Conservation (phyloP, 2,113 vertebrate genomes). For the Sapajus apella region DNA sequence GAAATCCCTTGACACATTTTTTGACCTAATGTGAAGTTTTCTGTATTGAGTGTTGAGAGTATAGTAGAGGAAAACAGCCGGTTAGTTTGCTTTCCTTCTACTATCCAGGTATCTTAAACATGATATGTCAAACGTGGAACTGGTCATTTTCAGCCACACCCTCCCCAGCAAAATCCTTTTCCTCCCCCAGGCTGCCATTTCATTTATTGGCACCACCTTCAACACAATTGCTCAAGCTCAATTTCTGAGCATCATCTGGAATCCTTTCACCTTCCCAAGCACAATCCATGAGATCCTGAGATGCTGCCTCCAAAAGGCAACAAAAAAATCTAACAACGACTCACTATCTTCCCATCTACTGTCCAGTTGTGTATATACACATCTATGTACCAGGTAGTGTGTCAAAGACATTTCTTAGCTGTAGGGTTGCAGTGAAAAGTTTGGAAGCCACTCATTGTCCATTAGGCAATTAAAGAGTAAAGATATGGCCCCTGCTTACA, state of each 20-base stretch:
- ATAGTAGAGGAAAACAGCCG: background rate
- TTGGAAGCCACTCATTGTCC: background rate
- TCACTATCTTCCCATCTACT: background rate
- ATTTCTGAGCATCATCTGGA: background rate
- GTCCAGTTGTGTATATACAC: background rate
- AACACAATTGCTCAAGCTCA: background rate
- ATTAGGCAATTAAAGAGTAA: background rate
- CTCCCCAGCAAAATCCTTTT: background rate
- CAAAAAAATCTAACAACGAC: background rate
- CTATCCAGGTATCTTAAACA: background rate
- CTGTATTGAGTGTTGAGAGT: background rate
- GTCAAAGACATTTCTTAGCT: background rate
- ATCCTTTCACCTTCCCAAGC: background rate
- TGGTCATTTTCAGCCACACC: background rate
- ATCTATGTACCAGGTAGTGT: background rate
- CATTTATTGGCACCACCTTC: background rate
- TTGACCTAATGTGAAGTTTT: background rate
- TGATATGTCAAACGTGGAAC: background rate
- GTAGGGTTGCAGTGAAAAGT: background rate
- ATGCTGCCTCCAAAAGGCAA: background rate
- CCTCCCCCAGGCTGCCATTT: background rate
- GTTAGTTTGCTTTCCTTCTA: background rate
- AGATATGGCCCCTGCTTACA: too few relatives aligned
- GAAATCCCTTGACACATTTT: background rate
- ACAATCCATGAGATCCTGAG: background rate